phyloP scores from a whole-genome alignment of 2,113 vertebrate genomes.

The Ornithorhynchus anatinus region DNA sequence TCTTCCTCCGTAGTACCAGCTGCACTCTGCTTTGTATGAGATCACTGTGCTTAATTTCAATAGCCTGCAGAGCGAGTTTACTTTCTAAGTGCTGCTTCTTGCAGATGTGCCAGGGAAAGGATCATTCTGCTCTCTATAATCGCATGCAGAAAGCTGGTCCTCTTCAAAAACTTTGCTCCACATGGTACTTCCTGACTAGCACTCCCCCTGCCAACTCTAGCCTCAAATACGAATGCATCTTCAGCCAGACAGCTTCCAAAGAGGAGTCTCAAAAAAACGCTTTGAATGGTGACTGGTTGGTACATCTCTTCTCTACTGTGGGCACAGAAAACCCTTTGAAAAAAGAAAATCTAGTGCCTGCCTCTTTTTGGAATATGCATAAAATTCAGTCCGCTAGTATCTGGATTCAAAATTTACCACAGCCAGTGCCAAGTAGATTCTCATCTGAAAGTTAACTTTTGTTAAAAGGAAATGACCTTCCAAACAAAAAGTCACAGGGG shows the following conservation, averaged over 20 bases:
- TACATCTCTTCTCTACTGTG: background rate
- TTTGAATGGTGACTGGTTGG: conserved; percentile 2
- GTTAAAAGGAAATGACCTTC: no score
- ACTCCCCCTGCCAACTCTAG: conserved; percentile 6
- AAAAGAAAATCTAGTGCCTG: background rate
- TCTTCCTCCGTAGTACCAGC: conserved; percentile 71
- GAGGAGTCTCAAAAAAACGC: conserved; percentile 10
- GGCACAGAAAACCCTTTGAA: background rate
- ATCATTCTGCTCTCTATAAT: conserved; percentile 66
- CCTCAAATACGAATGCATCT: conserved; percentile 14
- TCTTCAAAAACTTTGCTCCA: conserved; percentile 53
- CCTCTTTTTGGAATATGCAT: background rate
- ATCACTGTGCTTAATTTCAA: conserved; percentile 71
- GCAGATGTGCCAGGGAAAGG: conserved; percentile 65
- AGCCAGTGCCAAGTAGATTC: no score
- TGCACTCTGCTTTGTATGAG: conserved; percentile 67
- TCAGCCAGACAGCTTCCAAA: background rate
- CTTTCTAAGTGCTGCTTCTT: conserved; percentile 68
- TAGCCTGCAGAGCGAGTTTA: conserved; percentile 66
- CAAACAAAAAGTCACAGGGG: no score
- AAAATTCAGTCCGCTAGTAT: no score
- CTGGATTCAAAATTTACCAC: no score
- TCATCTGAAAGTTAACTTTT: no score
- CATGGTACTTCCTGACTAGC: conserved; percentile 22
- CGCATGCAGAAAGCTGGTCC: conserved; percentile 39